A percentile compares a stretch with the other conserved stretches of the same genome.
Conservation (phyloP, 2,113 vertebrate genomes). For the Cygnus atratus region DNA sequence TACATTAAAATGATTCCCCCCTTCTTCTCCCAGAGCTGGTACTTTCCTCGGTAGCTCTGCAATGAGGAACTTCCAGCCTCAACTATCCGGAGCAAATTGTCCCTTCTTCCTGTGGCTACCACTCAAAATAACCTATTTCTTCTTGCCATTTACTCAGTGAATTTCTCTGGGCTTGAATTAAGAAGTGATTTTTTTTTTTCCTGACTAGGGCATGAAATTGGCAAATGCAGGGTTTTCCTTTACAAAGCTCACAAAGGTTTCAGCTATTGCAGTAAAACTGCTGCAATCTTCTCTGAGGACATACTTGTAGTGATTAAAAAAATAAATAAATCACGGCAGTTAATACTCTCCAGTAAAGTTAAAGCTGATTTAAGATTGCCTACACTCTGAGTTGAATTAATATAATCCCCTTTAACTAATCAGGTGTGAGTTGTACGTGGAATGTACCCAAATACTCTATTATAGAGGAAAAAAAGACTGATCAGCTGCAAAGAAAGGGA, state of each 20-base stretch:
- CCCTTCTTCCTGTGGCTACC: not conserved
- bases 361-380: not conserved
- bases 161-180: not conserved
- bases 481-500: not conserved
- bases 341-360: not conserved
- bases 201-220: fast-evolving
- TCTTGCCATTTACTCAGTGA: not conserved
- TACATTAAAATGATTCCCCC: not conserved
- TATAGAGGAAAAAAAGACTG: not conserved
- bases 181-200: not conserved
- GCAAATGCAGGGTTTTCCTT: not conserved
- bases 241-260: not conserved
- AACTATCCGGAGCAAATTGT: not conserved
- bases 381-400: not conserved
- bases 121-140: not conserved
- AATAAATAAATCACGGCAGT: not conserved
- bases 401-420: constrained; percentile 10
- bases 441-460: not conserved
- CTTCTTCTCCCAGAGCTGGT: not conserved
- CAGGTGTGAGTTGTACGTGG: not conserved
- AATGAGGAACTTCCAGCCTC: not conserved
- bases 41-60: not conserved
- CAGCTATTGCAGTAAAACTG: not conserved
- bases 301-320: not conserved
- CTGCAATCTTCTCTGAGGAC: not conserved